phyloP scores from a whole-genome alignment of 2,113 vertebrate genomes.

The Melanerpes formicivorus region DNA sequence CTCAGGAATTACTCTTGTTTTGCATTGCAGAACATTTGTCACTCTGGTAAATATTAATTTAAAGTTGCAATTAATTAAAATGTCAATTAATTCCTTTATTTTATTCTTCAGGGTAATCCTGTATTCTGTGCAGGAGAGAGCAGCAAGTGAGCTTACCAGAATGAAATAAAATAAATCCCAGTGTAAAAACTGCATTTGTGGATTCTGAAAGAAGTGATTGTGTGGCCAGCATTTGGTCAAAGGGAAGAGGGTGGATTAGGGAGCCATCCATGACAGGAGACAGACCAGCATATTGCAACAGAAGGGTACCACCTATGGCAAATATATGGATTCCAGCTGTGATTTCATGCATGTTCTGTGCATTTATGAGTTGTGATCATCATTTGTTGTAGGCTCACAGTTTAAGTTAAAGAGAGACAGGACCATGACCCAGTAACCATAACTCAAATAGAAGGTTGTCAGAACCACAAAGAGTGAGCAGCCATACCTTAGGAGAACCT shows the following conservation, averaged over 20 bases:
- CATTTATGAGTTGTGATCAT: neutral
- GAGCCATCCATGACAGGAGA: neutral
- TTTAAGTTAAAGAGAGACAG: neutral
- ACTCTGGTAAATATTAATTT: slow-evolving; percentile 66
- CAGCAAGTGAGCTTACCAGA: neutral
- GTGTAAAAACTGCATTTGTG: neutral
- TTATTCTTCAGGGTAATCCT: slow-evolving; percentile 69
- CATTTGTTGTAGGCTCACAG: neutral
- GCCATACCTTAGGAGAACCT: neutral
- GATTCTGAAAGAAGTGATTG: neutral
- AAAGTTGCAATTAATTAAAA: slow-evolving; percentile 71
- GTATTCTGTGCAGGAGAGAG: slow-evolving; percentile 48
- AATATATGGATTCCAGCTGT: neutral
- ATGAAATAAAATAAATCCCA: slow-evolving; percentile 18
- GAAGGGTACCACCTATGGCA: neutral
- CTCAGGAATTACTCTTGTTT: slow-evolving; percentile 36
- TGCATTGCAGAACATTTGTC: slow-evolving; percentile 64
- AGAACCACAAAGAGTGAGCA: neutral
- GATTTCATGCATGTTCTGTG: neutral
- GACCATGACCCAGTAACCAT: neutral
- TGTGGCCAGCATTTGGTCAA: neutral
- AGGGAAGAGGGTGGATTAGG: neutral
- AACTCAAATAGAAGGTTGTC: neutral
- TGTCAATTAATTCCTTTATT: slow-evolving; percentile 72
- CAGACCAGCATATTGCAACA: neutral